These are phyloP conservation scores for Charaxes varanes DNA, from an alignment of 1,140 invertebrate genomes.

Conservation along the genomic window DNA sequence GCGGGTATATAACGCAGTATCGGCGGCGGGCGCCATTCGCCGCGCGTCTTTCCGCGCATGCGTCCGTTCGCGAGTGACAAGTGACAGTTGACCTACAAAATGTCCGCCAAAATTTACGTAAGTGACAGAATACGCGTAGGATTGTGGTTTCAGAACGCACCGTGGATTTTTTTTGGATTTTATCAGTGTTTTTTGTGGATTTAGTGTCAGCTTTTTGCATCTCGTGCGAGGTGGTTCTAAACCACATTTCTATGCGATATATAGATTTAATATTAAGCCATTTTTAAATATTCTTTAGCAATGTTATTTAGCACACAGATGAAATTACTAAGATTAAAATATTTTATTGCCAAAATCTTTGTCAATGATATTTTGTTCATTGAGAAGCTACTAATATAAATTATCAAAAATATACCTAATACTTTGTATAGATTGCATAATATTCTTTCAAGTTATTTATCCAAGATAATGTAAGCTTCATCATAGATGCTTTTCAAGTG, in stretches of 20 bases:
- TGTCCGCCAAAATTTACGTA: slow-evolving; percentile 68
- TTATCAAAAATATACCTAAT: too few relatives aligned
- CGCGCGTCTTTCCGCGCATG: slow-evolving; percentile 54
- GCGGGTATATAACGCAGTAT: slow-evolving; percentile 48
- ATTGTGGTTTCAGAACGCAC: slow-evolving; percentile 58
- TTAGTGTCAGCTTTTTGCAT: slow-evolving; percentile 18
- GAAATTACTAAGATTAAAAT: too few relatives aligned
- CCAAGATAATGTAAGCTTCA: too few relatives aligned
- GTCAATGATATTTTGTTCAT: not conserved
- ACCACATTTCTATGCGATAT: slow-evolving; percentile 48
- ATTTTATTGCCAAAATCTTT: not conserved
- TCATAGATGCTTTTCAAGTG: too few relatives aligned
- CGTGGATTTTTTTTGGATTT: slow-evolving; percentile 28
- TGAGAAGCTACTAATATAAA: too few relatives aligned
- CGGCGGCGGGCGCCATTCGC: slow-evolving; percentile 45
- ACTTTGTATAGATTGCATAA: too few relatives aligned
- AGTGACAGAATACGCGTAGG: slow-evolving; percentile 57
- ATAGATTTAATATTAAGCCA: slow-evolving; percentile 15
- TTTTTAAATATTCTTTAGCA: slow-evolving; percentile 22
- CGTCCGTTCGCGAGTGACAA: slow-evolving; percentile 55
- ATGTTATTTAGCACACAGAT: too few relatives aligned
- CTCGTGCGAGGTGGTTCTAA: slow-evolving; percentile 38
- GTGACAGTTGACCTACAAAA: slow-evolving; percentile 60
- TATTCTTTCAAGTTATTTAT: too few relatives aligned
- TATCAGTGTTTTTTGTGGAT: slow-evolving; percentile 19